Percentiles rank a stretch among this genome's conserved stretches.
Conservation (phyloP, 1,140 invertebrate genomes). For the Zelostemma sp. region DNA sequence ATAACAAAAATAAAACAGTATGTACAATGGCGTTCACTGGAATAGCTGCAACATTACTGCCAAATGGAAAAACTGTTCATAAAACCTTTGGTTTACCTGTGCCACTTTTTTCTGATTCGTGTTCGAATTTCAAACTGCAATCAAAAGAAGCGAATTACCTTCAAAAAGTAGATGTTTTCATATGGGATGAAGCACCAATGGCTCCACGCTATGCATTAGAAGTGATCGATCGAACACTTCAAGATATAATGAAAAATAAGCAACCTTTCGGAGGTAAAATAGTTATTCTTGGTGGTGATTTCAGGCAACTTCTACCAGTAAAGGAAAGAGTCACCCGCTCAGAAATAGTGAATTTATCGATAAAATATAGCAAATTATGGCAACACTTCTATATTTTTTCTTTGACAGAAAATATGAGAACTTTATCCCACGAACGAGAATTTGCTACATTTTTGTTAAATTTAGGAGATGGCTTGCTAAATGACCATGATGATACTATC, state of each 20-base stretch:
- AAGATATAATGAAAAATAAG: conserved; percentile 23
- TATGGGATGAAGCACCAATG: too few species aligned
- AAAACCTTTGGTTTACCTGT: too few species aligned
- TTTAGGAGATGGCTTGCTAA: not conserved
- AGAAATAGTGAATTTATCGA: conserved; percentile 13
- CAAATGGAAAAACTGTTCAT: conserved; percentile 14
- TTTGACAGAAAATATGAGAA: conserved; percentile 1
- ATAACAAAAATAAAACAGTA: conserved; percentile 20
- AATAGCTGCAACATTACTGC: conserved; percentile 42
- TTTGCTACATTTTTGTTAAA: conserved; percentile 1
- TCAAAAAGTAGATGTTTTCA: too few species aligned
- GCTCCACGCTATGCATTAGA: conserved; percentile 31
- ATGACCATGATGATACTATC: too few species aligned
- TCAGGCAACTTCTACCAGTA: conserved; percentile 44
- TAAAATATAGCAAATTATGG: conserved; percentile 1
- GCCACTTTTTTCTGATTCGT: too few species aligned
- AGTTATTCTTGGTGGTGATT: conserved; percentile 44
- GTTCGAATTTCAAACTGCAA: too few species aligned
- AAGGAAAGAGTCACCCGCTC: conserved; percentile 1
- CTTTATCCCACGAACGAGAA: not conserved
- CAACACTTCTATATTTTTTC: not conserved
- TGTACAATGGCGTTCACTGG: conserved; percentile 29
- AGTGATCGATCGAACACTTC: conserved; percentile 31
- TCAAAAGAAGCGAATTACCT: too few species aligned
- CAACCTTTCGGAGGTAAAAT: conserved; percentile 46